A percentile compares a stretch with the other conserved stretches of the same genome.
Evolutionary conservation across 2,888 invertebrate genomes (phyloP).

Genomic region (Drosophila crucigera): DNA sequence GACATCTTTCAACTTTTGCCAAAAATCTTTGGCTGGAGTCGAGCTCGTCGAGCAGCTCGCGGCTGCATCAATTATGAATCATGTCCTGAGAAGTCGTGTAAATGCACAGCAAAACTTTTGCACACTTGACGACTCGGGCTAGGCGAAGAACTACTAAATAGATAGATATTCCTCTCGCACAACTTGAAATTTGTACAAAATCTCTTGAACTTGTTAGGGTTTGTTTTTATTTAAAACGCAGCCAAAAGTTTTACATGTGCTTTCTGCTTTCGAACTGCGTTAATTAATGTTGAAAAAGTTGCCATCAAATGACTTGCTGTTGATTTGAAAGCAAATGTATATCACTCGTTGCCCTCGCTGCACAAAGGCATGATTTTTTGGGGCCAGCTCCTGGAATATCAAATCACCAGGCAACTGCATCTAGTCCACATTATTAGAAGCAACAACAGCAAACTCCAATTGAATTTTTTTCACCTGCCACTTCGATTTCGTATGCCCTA

Average conservation of each 20-base stretch:
- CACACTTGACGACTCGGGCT: constrained; percentile 32
- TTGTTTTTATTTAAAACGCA: constrained; percentile 53
- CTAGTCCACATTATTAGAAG: constrained; percentile 24
- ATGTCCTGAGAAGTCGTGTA: constrained; percentile 59
- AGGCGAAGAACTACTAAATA: constrained; percentile 5
- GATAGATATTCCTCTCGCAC: background rate
- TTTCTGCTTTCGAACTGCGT: constrained; percentile 52
- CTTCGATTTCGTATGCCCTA: constrained; percentile 24
- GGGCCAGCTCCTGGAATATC: constrained; percentile 31
- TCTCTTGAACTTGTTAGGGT: constrained; percentile 67
- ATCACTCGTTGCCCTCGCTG: constrained; percentile 50
- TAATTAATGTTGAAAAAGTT: constrained; percentile 74
- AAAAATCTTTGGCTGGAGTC: constrained; percentile 57
- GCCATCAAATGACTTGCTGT: constrained; percentile 41
- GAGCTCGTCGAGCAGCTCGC: constrained; percentile 56
- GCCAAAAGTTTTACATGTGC: constrained; percentile 54
- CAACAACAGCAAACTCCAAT: constrained; percentile 14
- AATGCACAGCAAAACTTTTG: constrained; percentile 70
- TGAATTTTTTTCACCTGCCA: constrained; percentile 23
- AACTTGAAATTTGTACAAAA: constrained; percentile 56
- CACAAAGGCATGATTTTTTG: background rate
- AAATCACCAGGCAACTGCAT: constrained; percentile 36
- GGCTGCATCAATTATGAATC: constrained; percentile 77
- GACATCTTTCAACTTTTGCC: constrained; percentile 68
- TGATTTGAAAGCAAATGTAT: constrained; percentile 30